Percentiles rank a stretch among this genome's conserved stretches.
Conservation (phyloP, 37 sponge, comb jelly and placozoan genomes). For the Bolinopsis microptera region DNA sequence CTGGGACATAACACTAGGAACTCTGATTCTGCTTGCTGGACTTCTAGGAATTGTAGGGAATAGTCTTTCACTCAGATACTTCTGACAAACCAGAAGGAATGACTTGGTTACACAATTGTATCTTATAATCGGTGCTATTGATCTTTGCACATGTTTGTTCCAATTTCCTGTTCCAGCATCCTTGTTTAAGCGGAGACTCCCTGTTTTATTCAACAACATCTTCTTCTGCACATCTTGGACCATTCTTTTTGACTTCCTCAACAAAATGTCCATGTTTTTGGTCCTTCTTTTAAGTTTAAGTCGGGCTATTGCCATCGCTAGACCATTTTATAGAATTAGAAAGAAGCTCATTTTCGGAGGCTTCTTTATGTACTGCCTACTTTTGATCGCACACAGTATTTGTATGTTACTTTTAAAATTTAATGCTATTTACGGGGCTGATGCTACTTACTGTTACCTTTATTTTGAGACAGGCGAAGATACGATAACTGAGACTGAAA, state of each 20-base stretch:
- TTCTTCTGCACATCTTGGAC: not conserved
- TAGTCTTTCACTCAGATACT: not conserved
- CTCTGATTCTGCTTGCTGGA: not conserved
- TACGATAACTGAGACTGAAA: not conserved
- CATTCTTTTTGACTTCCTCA: not conserved
- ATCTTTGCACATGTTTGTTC: not conserved
- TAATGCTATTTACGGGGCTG: not conserved
- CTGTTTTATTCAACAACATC: not conserved
- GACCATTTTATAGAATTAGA: not conserved
- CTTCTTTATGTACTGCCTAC: not conserved
- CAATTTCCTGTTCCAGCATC: not conserved
- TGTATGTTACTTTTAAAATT: not conserved
- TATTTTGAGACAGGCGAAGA: not conserved
- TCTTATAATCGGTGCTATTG: not conserved
- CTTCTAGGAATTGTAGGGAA: not conserved
- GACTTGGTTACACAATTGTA: not conserved
- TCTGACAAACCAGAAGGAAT: not conserved
- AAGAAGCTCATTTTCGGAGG: not conserved
- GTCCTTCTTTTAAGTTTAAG: not conserved
- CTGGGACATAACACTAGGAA: not conserved
- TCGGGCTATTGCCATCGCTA: not conserved
- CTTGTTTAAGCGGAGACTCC: not conserved
- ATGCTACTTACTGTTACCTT: not conserved
- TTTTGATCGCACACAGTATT: not conserved
- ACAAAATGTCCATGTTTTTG: not conserved